Conservation (phyloP, 2,888 invertebrate genomes). For the Mesopsocus fuscifrons region DNA sequence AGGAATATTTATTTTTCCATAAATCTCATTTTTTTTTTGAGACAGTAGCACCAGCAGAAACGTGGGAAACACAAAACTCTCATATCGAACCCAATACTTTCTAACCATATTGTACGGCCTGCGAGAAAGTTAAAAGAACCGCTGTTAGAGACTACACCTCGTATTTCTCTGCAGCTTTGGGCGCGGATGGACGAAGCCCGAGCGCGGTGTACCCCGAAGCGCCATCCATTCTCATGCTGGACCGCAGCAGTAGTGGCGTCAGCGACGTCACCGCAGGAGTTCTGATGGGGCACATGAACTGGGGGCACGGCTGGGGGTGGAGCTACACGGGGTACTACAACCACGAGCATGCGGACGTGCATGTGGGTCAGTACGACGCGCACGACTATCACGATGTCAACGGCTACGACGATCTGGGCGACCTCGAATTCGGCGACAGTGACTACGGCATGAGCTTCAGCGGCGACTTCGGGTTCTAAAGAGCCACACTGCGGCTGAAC, state of each 20-base stretch:
- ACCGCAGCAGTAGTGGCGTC: conserved; percentile 13
- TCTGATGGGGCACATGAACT: conserved; percentile 18
- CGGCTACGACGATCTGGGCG: conserved; percentile 15
- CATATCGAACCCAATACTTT: no score
- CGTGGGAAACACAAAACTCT: no score
- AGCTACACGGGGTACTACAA: conserved; percentile 11
- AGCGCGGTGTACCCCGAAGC: conserved; percentile 12
- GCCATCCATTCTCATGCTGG: conserved; percentile 14
- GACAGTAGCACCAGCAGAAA: no score
- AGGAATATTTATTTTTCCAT: no score
- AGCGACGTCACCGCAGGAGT: conserved; percentile 17
- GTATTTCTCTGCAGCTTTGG: no score
- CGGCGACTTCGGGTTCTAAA: conserved; percentile 17
- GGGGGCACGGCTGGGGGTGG: conserved; percentile 19
- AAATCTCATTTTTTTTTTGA: no score
- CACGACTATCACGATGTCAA: conserved; percentile 13
- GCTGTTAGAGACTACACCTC: no score
- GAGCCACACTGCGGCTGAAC: no score
- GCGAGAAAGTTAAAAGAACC: no score
- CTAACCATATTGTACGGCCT: no score
- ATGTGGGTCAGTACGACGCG: conserved; percentile 16
- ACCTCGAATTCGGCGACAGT: conserved; percentile 15
- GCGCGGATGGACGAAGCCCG: no score
- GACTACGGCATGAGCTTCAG: conserved; percentile 16
- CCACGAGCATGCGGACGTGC: conserved; percentile 14